Evolutionary conservation across 2,113 vertebrate species (phyloP), one percentile per base, ranked within the genome.

Genomic region (Alligator sinensis): DNA sequence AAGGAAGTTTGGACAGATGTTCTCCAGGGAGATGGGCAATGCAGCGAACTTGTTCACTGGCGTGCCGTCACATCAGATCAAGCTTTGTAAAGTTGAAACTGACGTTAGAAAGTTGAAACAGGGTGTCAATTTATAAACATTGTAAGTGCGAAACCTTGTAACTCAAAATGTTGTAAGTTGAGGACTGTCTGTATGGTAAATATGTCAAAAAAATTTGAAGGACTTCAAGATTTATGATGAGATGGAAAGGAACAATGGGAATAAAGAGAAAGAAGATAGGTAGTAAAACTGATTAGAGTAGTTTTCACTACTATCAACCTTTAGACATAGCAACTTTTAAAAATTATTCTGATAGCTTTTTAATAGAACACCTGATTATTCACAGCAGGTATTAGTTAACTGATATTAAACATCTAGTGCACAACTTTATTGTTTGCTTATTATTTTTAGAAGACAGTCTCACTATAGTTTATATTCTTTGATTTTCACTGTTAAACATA

Each of bases 271-370:
- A 30, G 22, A 47, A 47, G 47, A 47, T 47, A 47, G 47, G 7
- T 28, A 84, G 38, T n/a, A 87, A 88, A 86, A 4, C 60, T 30
- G 68, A n/a, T n/a, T n/a, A n/a, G n/a, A 92, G 38, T 82, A 57
- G 9, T 72, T 87, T 85, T 90, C 7, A 79, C 28, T 59, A 27
- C 82, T 91, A 68, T 47, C 85, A 27, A 80, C 12, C 57, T 85
- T 77, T 88, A 87, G 13, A 79, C 4, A 2, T 59, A 80, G 17
- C 11, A 83, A 17, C 12, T 54, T 1, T 19, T 82, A 82, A 38
- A 38, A 63, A 80, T 82, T 89, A 85, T 62, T 80, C 34, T 78
- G n/a, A 81, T 74, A 38, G 6, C 57, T 87, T 86, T 93, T 92
- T 78, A 28, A 58, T 18, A 83, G 82, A 92, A 77, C 60, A 63